A percentile compares a stretch with the other conserved stretches of the same genome.
phyloP scores from a whole-genome alignment of 2,888 invertebrate genomes.

The Dastarcus helophoroides region DNA sequence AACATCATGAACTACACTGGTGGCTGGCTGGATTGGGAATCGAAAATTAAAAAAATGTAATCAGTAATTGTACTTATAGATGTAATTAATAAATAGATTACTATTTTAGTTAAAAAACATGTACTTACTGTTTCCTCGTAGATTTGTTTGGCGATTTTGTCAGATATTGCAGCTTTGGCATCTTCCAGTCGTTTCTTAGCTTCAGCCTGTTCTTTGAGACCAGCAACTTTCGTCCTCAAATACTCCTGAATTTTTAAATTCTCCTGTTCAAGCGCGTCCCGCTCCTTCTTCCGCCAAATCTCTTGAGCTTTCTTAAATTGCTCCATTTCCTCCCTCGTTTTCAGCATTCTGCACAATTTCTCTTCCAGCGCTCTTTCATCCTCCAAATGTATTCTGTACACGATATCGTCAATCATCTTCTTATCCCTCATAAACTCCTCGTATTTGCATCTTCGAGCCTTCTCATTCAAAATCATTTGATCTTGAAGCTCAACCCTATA shows the following conservation, averaged over 20 bases:
- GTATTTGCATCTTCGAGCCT: constrained; percentile 41
- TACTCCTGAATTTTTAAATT: constrained; percentile 34
- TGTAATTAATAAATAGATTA: no score
- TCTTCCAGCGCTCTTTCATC: constrained; percentile 44
- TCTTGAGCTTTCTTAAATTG: constrained; percentile 41
- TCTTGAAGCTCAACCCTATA: constrained; percentile 46
- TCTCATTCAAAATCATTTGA: constrained; percentile 44
- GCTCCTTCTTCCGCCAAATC: constrained; percentile 41
- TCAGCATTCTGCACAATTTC: constrained; percentile 39
- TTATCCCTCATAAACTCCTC: constrained; percentile 50
- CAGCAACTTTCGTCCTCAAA: constrained; percentile 32
- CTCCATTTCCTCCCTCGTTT: constrained; percentile 43
- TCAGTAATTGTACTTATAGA: no score
- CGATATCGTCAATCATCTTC: constrained; percentile 49
- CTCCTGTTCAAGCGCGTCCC: constrained; percentile 36
- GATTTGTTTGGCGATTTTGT: constrained; percentile 27
- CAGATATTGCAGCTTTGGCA: constrained; percentile 24
- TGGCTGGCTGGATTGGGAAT: constrained; percentile 25
- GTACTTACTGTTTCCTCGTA: constrained; percentile 27
- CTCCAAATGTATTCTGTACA: constrained; percentile 49
- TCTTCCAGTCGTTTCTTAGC: constrained; percentile 25
- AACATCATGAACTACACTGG: constrained; percentile 34
- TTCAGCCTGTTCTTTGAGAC: constrained; percentile 27
- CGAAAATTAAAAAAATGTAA: constrained; percentile 38
- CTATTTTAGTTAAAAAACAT: no score